Evolutionary conservation across 2,113 vertebrate species (phyloP), one percentile per base, ranked within the genome.

Genomic region (Puntigrus tetrazona): DNA sequence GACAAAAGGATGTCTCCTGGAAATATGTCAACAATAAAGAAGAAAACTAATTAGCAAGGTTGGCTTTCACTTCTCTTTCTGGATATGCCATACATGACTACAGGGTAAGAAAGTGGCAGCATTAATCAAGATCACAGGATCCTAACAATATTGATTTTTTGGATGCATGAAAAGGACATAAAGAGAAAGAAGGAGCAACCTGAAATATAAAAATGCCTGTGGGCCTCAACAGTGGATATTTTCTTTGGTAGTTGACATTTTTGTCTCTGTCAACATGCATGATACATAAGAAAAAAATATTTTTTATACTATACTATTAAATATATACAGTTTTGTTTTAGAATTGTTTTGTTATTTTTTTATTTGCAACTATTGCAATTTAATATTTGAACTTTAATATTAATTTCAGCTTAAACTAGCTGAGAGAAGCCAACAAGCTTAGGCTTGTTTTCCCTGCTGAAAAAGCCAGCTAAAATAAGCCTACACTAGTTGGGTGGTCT

Each of bases 11-110:
- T 70, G 79, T 65, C 27, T 47, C 11, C 45, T 70, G 31, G 45
- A 52, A 82, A 13, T 55, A 20, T 70, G 45, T 70, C 65, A 70
- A 55, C 6, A 70, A 27, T 9, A 55, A 70, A n/a, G 31, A 38
- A 16, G 14, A 52, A 70, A 81, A 27, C 45, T 55, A 82, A 70
- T 82, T 70, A 82, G 47, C 7, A 9, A 61, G 55, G 55, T 27
- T 38, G 55, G 70, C 70, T 41, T 74, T 74, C 13, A 29, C n/a
- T 74, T 45, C 14, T 63, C 38, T 79, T 79, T 38, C 10, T 45
- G 57, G 77, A 79, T 79, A 25, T 63, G 57, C 25, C 38, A 81
- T 57, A 45, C 18, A 41, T 50, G 52, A 45, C 69, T 73, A 43
- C 41, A 43, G 41, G 9, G 27, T 63, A 20, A n/a, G 20, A 9